These are phyloP conservation scores for Hippopotamyrus pictus DNA, from an alignment of 2,797 vertebrate species.

Conservation along the genomic window DNA sequence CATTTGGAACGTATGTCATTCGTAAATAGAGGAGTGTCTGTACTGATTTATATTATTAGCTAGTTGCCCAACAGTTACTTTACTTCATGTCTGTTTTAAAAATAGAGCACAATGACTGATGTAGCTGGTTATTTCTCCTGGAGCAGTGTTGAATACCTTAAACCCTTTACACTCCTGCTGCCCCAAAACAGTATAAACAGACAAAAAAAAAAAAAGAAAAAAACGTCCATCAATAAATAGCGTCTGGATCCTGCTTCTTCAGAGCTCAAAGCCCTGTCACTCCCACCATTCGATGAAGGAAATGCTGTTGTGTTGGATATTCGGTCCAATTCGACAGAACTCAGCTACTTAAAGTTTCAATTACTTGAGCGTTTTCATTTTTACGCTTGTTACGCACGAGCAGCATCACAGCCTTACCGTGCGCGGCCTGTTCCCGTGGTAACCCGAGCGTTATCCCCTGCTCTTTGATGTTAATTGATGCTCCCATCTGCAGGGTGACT, in stretches of 20 bases:
- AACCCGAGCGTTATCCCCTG: not conserved
- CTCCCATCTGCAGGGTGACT: not conserved
- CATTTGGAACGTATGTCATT: too few species aligned
- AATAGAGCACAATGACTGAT: not conserved
- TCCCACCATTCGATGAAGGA: not conserved
- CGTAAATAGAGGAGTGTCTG: too few species aligned
- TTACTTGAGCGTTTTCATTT: not conserved
- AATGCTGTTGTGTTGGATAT: not conserved
- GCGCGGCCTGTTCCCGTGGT: not conserved
- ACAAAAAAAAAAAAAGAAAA: not conserved
- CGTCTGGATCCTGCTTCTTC: not conserved
- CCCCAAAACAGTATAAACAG: not conserved
- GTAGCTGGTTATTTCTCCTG: not conserved
- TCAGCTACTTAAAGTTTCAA: conserved; percentile 4
- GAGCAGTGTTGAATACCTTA: not conserved
- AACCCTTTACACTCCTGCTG: not conserved
- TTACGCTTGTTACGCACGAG: not conserved
- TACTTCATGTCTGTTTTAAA: not conserved
- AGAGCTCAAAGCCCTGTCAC: not conserved
- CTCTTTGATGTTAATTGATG: conserved; percentile 13
- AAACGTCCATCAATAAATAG: not conserved
- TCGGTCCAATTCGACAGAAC: not conserved
- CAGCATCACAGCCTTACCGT: not conserved
- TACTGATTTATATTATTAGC: not conserved
- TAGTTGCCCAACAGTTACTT: not conserved